phyloP scores from a whole-genome alignment of 2,888 invertebrate species.

The Esperia sulphurella region DNA sequence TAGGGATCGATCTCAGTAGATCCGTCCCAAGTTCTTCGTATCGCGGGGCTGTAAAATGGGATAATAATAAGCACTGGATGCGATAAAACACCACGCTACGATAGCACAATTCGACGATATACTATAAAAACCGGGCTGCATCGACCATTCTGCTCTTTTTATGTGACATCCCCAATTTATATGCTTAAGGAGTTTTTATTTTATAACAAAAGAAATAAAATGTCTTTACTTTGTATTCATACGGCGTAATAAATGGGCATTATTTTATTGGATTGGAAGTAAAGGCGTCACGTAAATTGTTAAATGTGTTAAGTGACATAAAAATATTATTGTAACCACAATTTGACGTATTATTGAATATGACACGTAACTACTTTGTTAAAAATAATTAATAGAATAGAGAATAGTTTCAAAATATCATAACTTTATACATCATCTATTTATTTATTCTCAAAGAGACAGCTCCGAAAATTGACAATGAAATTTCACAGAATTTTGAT shows the following conservation, averaged over 20 bases:
- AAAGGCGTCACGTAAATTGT: conserved; percentile 15
- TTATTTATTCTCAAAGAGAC: too few species aligned
- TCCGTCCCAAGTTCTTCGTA: conserved; percentile 6
- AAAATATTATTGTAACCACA: background rate
- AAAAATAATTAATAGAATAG: too few species aligned
- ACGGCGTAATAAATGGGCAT: conserved; percentile 18
- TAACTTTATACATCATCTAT: too few species aligned
- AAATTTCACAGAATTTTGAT: too few species aligned
- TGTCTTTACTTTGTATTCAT: conserved; percentile 23
- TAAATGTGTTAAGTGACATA: conserved; percentile 1
- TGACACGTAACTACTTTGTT: background rate
- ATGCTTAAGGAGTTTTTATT: conserved; percentile 46
- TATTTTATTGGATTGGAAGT: conserved; percentile 17
- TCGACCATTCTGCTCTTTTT: conserved; percentile 40
- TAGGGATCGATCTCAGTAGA: conserved; percentile 4
- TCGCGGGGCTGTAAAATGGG: conserved; percentile 33
- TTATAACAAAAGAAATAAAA: conserved; percentile 31
- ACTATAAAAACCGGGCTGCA: conserved; percentile 47
- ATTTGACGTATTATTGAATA: background rate
- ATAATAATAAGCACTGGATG: conserved; percentile 51
- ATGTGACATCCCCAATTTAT: conserved; percentile 47
- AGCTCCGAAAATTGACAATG: too few species aligned
- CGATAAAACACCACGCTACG: conserved; percentile 51
- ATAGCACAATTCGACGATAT: conserved; percentile 51
- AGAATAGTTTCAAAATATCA: too few species aligned